Conservation (phyloP, 1,140 invertebrate species). For the Orchestia grillus region DNA sequence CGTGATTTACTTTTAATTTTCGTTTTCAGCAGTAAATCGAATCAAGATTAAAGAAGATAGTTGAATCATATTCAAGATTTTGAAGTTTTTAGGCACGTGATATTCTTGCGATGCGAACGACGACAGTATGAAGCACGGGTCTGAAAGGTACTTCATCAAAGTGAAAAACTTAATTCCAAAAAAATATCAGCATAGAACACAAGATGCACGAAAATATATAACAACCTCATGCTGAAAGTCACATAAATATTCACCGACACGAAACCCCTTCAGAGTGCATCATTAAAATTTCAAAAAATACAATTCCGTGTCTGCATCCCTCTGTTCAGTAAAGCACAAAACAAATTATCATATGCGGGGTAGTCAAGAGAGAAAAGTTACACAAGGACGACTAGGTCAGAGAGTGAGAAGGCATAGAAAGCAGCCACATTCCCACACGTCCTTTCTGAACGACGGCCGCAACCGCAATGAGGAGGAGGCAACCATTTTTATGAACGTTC, state of each 20-base stretch:
- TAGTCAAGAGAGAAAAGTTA: too few relatives aligned
- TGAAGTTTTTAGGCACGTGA: too few relatives aligned
- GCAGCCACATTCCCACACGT: background rate
- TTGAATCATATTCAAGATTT: too few relatives aligned
- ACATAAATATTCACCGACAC: background rate
- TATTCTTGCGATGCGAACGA: background rate
- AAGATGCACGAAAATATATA: background rate
- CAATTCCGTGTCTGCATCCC: background rate
- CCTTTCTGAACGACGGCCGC: background rate
- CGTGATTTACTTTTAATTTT: too few relatives aligned
- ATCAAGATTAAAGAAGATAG: too few relatives aligned
- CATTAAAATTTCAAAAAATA: background rate
- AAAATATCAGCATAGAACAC: background rate
- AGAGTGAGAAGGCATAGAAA: background rate
- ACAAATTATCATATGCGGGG: background rate
- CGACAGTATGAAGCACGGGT: background rate
- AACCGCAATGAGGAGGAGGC: conserved; percentile 2
- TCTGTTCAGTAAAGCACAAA: background rate
- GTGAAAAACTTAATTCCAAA: background rate
- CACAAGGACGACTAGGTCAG: background rate
- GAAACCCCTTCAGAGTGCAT: background rate
- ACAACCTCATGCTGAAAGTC: background rate
- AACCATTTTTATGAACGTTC: too few relatives aligned
- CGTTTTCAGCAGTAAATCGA: too few relatives aligned
- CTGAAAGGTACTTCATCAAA: background rate